A percentile compares a stretch with the other conserved stretches of the same genome.
Conservation (phyloP, 2,797 vertebrate genomes). For the Lepus townsendii region DNA sequence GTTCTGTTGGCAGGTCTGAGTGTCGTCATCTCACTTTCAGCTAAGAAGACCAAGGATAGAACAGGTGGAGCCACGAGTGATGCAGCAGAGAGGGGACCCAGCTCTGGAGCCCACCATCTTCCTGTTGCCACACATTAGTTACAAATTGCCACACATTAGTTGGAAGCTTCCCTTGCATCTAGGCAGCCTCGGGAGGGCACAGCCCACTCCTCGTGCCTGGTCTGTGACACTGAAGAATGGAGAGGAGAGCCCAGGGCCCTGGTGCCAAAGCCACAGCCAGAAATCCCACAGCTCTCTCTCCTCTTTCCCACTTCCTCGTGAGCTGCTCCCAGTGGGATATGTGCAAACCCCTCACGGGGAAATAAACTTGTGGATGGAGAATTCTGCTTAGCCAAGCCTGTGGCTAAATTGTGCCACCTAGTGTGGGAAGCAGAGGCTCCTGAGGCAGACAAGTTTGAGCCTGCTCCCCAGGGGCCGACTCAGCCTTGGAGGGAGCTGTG, state of each 20-base stretch:
- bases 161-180: background rate
- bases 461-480: background rate
- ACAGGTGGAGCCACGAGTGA: background rate
- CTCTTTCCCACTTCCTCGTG: background rate
- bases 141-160: background rate
- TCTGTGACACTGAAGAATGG: too few species aligned
- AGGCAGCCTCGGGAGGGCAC: accelerated
- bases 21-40: background rate
- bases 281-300: background rate
- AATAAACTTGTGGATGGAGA: background rate
- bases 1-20: background rate
- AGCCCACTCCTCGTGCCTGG: background rate
- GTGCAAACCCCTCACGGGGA: background rate
- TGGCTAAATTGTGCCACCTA: background rate
- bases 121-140: background rate
- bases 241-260: background rate
- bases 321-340: background rate
- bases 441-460: background rate
- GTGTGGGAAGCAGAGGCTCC: background rate
- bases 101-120: background rate
- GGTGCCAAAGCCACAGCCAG: accelerated
- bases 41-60: background rate
- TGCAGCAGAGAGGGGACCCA: background rate
- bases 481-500: too few species aligned
- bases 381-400: background rate